Evolutionary conservation across 2,113 vertebrate genomes (phyloP), one percentile per base, ranked within the genome.

Genomic region (Montifringilla adamsi): DNA sequence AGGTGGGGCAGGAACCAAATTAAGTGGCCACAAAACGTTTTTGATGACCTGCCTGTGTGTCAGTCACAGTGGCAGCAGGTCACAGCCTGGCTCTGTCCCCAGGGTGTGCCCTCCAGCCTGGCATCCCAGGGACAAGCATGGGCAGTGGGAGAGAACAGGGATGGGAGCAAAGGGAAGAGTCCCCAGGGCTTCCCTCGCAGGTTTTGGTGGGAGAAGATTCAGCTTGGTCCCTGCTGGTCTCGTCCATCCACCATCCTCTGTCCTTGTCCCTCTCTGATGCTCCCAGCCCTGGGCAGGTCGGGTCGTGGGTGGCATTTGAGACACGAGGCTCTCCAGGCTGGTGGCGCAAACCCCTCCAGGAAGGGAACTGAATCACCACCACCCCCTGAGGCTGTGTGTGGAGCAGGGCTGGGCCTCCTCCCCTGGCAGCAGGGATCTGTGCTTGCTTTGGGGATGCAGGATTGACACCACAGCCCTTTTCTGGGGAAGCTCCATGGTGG

Each of bases 261-360:
- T 35, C 7, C 0, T 1, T 50, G 81, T 13, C 53, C 31, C 8
- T 0, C 16, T 35, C 18, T 3, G 21, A 2, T 15, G 37, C 4
- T 26, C 43, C 33, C 43, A 6, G 44, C 41, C 1, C 43, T 9
- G 56, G 12, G 8, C 2, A 0, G 49, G 31, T 2, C 1, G 0
- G 49, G 31, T 2, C 1, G 0, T 44, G 53, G 60, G 55, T 47
- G 79, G 41, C 30, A 4, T 37, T 13, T 63, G 68, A 63, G 67
- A 15, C 2, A 0, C 0, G 15, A 64, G 21, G 47, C 33, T 67
- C 62, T 62, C 13, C 11, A 7, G 74, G 58, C 47, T 68, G 62
- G 58, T 50, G 73, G 15, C 33, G 69, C 55, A 23, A 39, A 78
- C 13, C 39, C 27, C 56, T 66, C 15, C 7, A 44, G 19, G 86